Conservation (phyloP, 2,797 vertebrate genomes). For the Florisuga fusca region DNA sequence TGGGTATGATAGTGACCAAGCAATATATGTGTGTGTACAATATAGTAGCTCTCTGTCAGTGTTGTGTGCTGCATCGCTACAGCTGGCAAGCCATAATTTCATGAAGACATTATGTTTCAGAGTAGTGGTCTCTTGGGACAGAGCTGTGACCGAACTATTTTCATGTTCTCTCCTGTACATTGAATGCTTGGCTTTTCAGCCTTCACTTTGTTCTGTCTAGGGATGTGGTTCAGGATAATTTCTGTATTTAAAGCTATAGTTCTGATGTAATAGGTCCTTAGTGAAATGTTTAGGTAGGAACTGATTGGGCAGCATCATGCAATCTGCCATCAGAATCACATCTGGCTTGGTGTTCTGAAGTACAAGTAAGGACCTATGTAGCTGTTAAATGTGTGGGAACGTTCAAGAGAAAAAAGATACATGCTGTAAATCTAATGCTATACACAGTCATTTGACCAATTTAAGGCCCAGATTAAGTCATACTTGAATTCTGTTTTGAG, state of each 20-base stretch:
- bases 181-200: not conserved
- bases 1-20: not conserved
- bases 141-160: not conserved
- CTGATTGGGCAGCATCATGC: not conserved
- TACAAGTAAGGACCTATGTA: not conserved
- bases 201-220: not conserved
- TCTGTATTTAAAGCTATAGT: not conserved
- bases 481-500: not conserved
- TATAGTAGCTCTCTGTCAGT: not conserved
- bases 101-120: not conserved
- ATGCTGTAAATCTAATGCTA: not conserved
- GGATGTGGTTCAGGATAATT: not conserved
- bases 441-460: not conserved
- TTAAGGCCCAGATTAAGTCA: not conserved
- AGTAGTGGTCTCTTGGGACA: not conserved
- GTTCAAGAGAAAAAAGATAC: not conserved
- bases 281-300: not conserved
- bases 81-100: not conserved
- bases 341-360: not conserved
- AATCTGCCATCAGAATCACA: fast-evolving
- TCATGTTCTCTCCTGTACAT: not conserved
- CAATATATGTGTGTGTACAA: not conserved
- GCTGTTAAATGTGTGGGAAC: not conserved
- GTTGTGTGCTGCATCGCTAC: not conserved
- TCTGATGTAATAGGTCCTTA: not conserved